These are phyloP conservation scores for Pogona vitticeps DNA, from an alignment of 2,113 vertebrate species.

Conservation along the genomic window DNA sequence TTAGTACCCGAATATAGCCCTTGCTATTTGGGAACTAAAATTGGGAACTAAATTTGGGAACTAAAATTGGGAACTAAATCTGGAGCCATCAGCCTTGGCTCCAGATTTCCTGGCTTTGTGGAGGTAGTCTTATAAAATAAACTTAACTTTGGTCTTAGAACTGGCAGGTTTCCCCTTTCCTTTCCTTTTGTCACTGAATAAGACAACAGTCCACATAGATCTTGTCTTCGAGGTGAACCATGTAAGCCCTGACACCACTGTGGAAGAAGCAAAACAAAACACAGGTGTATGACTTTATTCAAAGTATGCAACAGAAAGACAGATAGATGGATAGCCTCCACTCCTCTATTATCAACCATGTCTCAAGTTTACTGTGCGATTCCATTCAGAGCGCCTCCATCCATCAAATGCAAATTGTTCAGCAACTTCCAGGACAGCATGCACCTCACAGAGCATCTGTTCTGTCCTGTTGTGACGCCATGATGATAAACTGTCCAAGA, in stretches of 20 bases:
- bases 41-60: too few relatives aligned
- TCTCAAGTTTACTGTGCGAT: constrained; percentile 12
- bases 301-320: background rate
- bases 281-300: background rate
- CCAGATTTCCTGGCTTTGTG: too few relatives aligned
- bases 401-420: constrained; percentile 62
- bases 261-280: background rate
- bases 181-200: background rate
- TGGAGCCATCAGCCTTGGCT: too few relatives aligned
- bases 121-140: too few relatives aligned
- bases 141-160: too few relatives aligned
- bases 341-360: background rate
- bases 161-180: too few relatives aligned
- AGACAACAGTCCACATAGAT: background rate
- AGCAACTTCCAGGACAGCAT: constrained; percentile 48
- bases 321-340: background rate
- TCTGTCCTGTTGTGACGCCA: constrained; percentile 31
- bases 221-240: background rate
- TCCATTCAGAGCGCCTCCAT: constrained; percentile 12
- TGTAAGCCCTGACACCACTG: background rate
- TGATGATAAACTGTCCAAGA: constrained; percentile 54
- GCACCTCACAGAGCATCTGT: constrained; percentile 62
- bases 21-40: too few relatives aligned
- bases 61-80: too few relatives aligned
- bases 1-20: too few relatives aligned